phyloP scores from a whole-genome alignment of 2,113 vertebrate species.

The Aspiorhynchus laticeps region DNA sequence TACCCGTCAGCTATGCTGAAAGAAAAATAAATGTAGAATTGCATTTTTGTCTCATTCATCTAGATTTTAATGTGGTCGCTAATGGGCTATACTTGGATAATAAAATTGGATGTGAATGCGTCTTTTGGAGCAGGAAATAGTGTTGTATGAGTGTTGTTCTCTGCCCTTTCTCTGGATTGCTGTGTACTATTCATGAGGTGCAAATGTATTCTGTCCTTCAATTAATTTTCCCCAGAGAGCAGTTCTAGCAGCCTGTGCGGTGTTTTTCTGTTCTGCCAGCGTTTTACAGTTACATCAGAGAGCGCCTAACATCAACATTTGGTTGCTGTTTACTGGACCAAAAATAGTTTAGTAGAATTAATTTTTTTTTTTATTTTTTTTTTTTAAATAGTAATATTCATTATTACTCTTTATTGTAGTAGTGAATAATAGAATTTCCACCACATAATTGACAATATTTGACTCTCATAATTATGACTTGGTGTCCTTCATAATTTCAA shows the following conservation, averaged over 20 bases:
- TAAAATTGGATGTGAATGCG: neutral
- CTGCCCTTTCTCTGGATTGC: neutral
- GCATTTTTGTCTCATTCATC: neutral
- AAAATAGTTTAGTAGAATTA: neutral
- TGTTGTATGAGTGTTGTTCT: neutral
- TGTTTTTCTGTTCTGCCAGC: neutral
- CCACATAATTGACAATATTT: too few species aligned
- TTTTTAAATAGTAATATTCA: too few species aligned
- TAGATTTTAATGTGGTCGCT: neutral
- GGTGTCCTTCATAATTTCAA: too few species aligned
- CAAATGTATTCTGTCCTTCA: constrained; percentile 44
- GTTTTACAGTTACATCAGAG: constrained; percentile 23
- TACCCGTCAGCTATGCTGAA: neutral
- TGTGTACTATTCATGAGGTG: constrained; percentile 29
- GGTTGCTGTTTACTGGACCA: neutral
- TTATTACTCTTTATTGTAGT: too few species aligned
- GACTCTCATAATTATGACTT: too few species aligned
- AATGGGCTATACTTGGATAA: neutral
- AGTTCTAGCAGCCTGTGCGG: neutral
- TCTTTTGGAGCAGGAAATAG: neutral
- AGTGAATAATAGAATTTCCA: too few species aligned
- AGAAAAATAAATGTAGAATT: neutral
- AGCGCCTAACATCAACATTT: neutral
- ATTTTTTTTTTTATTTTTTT: too few species aligned
- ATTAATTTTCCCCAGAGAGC: constrained; percentile 30